Conservation (phyloP, 2,888 invertebrate species). For the Fragum fragum region DNA sequence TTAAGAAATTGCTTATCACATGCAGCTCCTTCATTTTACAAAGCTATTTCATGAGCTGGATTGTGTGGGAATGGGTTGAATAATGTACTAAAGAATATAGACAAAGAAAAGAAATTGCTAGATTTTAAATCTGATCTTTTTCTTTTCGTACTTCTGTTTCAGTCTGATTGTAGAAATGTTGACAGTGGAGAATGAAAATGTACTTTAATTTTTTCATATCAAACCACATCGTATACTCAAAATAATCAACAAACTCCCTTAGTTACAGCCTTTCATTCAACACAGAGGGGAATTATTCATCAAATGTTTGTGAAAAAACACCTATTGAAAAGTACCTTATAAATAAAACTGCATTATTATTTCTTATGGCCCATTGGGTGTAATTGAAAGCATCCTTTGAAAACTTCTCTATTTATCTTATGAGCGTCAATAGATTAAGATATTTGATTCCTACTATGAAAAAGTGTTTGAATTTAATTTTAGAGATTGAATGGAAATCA, state of each 20-base stretch:
- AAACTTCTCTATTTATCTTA: conserved; percentile 6
- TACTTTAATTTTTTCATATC: background rate
- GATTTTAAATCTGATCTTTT: too few relatives aligned
- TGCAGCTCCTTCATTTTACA: too few relatives aligned
- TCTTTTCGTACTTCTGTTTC: too few relatives aligned
- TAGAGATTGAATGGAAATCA: conserved; percentile 6
- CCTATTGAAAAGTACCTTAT: background rate
- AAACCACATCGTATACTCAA: background rate
- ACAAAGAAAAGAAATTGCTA: too few relatives aligned
- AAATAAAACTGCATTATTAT: conserved; percentile 25
- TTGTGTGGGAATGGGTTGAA: too few relatives aligned
- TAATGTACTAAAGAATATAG: too few relatives aligned
- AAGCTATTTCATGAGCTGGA: too few relatives aligned
- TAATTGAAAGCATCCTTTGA: conserved; percentile 11
- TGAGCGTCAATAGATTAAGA: background rate
- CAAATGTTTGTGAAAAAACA: conserved; percentile 11
- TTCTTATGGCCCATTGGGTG: background rate
- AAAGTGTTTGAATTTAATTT: conserved; percentile 22
- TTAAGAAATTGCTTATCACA: too few relatives aligned
- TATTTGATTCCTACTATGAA: conserved; percentile 18
- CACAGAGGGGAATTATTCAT: background rate
- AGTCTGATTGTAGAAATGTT: too few relatives aligned
- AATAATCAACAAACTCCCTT: background rate
- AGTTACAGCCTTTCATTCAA: background rate
- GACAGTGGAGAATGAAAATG: too few relatives aligned